Evolutionary conservation across 2,888 invertebrate genomes (phyloP).

Genomic region (Marronus borbonicus): DNA sequence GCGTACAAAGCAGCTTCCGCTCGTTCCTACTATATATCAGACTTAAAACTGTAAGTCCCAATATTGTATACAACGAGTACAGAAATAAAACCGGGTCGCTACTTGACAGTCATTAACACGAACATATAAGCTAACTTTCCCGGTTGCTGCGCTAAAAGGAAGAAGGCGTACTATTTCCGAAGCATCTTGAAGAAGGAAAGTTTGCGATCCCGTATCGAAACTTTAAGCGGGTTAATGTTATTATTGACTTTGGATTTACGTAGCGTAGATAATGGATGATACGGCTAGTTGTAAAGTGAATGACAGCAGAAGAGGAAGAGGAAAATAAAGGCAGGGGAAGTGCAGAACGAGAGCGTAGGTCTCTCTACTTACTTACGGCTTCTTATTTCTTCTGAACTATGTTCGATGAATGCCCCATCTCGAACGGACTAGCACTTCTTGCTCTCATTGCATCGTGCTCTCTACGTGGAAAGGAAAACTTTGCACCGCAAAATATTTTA

Average conservation of each 20-base stretch:
- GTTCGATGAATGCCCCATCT: slow-evolving; percentile 31
- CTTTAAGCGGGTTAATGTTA: slow-evolving; percentile 65
- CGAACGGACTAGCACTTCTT: slow-evolving; percentile 33
- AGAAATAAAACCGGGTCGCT: slow-evolving; percentile 14
- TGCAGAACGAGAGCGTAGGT: background rate
- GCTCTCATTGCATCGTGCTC: slow-evolving; percentile 31
- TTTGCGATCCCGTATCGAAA: slow-evolving; percentile 59
- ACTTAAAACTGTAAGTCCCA: slow-evolving; percentile 30
- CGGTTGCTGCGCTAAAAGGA: background rate
- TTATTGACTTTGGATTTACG: slow-evolving; percentile 67
- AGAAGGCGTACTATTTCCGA: slow-evolving; percentile 40
- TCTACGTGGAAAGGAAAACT: slow-evolving; percentile 38
- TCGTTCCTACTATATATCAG: slow-evolving; percentile 20
- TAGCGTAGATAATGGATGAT: slow-evolving; percentile 66
- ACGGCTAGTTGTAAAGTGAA: slow-evolving; percentile 50
- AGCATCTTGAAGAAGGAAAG: slow-evolving; percentile 53
- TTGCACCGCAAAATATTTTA: slow-evolving; percentile 44
- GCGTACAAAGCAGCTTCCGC: slow-evolving; percentile 1
- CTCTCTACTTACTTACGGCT: slow-evolving; percentile 31
- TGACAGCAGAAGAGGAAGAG: slow-evolving; percentile 39
- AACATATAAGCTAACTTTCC: slow-evolving; percentile 30
- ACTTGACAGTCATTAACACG: slow-evolving; percentile 38
- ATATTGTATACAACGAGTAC: slow-evolving; percentile 23
- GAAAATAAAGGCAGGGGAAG: slow-evolving; percentile 28
- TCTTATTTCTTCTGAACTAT: slow-evolving; percentile 40